phyloP scores from a whole-genome alignment of 1,140 invertebrate species.

The Physella acuta region DNA sequence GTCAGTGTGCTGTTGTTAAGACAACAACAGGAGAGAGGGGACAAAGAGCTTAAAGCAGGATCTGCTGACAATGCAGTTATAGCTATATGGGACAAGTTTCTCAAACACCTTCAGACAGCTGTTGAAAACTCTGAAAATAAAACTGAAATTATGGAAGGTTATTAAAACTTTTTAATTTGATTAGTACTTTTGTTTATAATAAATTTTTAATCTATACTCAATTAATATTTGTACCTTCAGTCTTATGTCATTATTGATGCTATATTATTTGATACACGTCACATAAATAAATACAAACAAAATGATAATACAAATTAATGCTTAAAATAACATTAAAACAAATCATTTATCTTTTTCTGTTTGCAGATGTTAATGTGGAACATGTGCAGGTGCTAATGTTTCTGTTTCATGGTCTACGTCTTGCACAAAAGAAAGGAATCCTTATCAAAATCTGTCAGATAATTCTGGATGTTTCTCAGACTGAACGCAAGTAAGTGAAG shows the following conservation, averaged over 20 bases:
- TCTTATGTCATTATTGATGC: not conserved
- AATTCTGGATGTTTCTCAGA: constrained; percentile 37
- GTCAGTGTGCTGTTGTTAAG: constrained; percentile 75
- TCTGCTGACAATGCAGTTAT: constrained; percentile 77
- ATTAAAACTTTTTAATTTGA: not conserved
- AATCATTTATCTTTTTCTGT: too few species aligned
- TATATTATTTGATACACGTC: too few species aligned
- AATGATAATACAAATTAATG: too few species aligned
- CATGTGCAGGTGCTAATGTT: constrained; percentile 91
- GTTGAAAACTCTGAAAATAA: constrained; percentile 61
- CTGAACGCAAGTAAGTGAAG: constrained; percentile 34
- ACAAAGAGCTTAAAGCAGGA: constrained; percentile 43
- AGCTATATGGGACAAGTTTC: constrained; percentile 84
- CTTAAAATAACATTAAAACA: too few species aligned
- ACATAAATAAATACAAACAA: too few species aligned
- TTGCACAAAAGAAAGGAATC: constrained; percentile 95
- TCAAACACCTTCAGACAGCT: constrained; percentile 83
- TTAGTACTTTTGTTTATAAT: not conserved
- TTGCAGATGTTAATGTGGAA: constrained; percentile 81
- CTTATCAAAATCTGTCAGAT: constrained; percentile 67
- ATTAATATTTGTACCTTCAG: not conserved
- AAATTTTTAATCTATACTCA: not conserved
- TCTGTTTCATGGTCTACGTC: constrained; percentile 87
- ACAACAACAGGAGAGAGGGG: constrained; percentile 75
- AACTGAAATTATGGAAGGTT: constrained; percentile 49